Base-by-base conservation (phyloP, 2,888 invertebrate genomes). In the Dynastes grantii region DNA sequence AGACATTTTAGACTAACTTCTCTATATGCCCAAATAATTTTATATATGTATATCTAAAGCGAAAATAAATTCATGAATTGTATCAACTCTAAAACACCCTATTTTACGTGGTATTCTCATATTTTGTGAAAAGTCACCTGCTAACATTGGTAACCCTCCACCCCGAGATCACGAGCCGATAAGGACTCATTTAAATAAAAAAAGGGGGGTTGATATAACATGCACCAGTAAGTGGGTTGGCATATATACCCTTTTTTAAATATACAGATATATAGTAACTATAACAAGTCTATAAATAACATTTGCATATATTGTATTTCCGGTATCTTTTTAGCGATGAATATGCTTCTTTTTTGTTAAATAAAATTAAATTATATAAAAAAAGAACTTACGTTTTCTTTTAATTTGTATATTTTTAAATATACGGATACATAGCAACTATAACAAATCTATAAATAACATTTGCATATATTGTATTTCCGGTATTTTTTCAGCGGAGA, bases 51-150 rank as follows among this genome's bases (percentile, higher is more conserved):
- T 45, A 11, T 11, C 45, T 1, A 45, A 45, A 45, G 5, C 32
- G 32, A 45, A 45, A 45, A 11, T 45, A 45, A 45, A 45, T 45
- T 45, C 45, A 8, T 45, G 9, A 40, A 40, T 40, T 40, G 1
- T 40, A 40, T 9, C 9, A 45, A 45, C 45, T 67, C 16, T 45
- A 45, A 45, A 67, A 16, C 65, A 22, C 65, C 65, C 63, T 11
- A 45, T 9, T 67, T 67, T 40, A 55, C 22, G 22, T 22, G 22
- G 55, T 55, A 22, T 55, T 22, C 9, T 5, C 45, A 29, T 45
- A 63, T 45, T 75, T 75, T 75, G 73, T 75, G 73, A 75, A 75
- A 61, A 75, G 58, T 58, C 73, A 75, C 73, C 73, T 75, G 63
- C 73, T 49, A 32, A 27, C 45, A 2, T 45, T 55, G 29, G 65